Conservation (phyloP, 2,113 vertebrate genomes). For the Erythrolamprus reginae region DNA sequence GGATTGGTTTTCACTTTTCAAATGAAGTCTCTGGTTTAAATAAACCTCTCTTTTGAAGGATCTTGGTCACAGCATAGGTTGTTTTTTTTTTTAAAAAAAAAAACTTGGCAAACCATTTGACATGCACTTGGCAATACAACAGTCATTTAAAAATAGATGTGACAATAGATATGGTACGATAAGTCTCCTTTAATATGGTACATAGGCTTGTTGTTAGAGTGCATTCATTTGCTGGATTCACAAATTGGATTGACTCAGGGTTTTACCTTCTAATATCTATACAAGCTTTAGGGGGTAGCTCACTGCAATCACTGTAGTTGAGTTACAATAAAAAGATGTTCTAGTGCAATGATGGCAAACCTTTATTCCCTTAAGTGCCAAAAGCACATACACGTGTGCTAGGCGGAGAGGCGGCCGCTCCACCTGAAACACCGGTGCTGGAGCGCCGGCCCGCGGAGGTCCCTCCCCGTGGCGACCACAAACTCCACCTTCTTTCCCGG, state of each 20-base stretch:
- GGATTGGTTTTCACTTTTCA: background rate
- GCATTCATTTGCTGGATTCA: background rate
- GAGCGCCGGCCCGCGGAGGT: no score
- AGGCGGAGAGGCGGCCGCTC: no score
- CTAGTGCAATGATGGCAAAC: no score
- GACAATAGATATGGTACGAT: background rate
- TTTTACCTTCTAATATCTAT: background rate
- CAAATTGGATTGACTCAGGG: background rate
- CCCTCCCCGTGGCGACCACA: no score
- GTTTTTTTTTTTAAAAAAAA: background rate
- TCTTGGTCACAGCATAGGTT: background rate
- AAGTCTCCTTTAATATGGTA: background rate
- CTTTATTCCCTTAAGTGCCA: no score
- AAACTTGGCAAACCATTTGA: slow-evolving; percentile 23
- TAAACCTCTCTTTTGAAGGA: background rate
- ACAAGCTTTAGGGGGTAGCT: background rate
- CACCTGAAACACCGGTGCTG: no score
- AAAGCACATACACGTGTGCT: no score
- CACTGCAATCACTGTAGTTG: background rate
- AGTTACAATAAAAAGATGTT: background rate
- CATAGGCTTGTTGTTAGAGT: background rate
- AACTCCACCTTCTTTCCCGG: no score
- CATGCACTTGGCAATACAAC: background rate
- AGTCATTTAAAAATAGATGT: slow-evolving; percentile 4
- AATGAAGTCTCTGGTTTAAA: slow-evolving; percentile 8